Evolutionary conservation across 2,888 invertebrate species (phyloP).

Genomic region (Troglohyphantes excavatus): DNA sequence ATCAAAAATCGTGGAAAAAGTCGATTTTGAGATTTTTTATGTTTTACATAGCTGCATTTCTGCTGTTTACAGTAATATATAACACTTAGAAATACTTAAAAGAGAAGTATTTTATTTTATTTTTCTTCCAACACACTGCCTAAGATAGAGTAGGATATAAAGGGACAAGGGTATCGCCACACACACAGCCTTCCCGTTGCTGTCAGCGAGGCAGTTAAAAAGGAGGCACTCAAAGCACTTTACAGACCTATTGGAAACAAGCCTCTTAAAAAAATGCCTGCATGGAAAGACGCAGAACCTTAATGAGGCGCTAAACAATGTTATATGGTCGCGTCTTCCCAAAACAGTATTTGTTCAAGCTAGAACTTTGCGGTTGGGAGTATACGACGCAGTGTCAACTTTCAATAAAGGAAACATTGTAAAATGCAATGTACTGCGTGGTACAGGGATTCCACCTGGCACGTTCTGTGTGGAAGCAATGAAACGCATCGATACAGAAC

Average conservation of each 20-base stretch:
- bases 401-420: neutral
- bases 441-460: neutral
- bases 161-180: no score
- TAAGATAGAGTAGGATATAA: no score
- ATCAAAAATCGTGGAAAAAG: no score
- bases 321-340: neutral
- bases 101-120: no score
- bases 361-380: neutral
- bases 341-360: neutral
- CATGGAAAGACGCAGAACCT: constrained; percentile 11
- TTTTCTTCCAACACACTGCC: no score
- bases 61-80: no score
- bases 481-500: neutral
- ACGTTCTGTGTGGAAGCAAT: neutral
- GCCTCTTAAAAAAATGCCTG: neutral
- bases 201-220: no score
- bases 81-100: no score
- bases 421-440: neutral
- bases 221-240: constrained; percentile 8
- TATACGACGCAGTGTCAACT: neutral
- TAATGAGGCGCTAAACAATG: neutral
- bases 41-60: no score
- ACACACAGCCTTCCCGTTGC: no score
- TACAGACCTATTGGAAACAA: neutral
- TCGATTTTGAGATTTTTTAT: no score